A percentile compares a stretch with the other conserved stretches of the same genome.
Conservation (phyloP, 2,113 vertebrate genomes). For the Nestor notabilis region DNA sequence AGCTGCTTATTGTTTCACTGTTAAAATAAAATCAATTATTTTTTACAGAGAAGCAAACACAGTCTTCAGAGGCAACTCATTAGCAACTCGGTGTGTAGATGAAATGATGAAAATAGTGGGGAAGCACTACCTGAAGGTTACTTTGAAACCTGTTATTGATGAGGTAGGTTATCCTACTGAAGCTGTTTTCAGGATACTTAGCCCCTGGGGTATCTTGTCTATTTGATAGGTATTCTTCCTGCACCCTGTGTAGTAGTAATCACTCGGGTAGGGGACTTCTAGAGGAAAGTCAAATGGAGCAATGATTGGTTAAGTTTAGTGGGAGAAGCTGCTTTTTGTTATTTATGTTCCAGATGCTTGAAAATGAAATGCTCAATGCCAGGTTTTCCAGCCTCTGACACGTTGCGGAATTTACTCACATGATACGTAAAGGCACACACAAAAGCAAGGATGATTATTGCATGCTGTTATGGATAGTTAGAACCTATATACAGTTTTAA, state of each 20-base stretch:
- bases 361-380: background rate
- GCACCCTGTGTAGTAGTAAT: background rate
- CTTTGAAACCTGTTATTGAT: slow-evolving; percentile 92
- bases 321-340: background rate
- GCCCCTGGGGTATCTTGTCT: background rate
- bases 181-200: background rate
- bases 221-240: background rate
- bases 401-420: background rate
- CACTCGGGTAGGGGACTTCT: background rate
- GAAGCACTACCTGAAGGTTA: slow-evolving; percentile 93
- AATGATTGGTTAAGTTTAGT: background rate
- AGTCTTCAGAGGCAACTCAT: slow-evolving; percentile 94
- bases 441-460: background rate
- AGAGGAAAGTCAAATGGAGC: background rate
- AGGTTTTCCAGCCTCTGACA: background rate
- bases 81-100: slow-evolving; percentile 94
- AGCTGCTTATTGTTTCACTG: background rate
- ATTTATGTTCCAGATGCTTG: background rate
- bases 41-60: slow-evolving; percentile 93
- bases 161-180: slow-evolving; percentile 80
- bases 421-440: background rate
- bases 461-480: background rate
- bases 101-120: slow-evolving; percentile 99
- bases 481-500: background rate
- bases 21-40: background rate